Evolutionary conservation across 2,888 invertebrate species (phyloP), one percentile per base, ranked within the genome.

Genomic region (Nysson spinosus): DNA sequence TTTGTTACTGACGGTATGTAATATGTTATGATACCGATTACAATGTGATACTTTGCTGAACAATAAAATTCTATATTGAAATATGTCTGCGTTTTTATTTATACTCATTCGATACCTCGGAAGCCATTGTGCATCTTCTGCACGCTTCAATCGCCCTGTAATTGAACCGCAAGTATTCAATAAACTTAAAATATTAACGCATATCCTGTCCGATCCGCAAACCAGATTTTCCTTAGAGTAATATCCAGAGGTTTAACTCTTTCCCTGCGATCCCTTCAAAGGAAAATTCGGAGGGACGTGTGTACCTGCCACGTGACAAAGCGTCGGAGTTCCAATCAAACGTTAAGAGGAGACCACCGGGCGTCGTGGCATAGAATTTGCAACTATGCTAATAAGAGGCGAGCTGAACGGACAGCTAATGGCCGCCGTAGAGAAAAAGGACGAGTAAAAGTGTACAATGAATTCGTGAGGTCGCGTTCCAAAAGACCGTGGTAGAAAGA

Each of bases 401-500:
- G 77, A 75, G 68, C 67, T 77, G 65, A 75, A 74, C 72, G 77
- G 65, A 73, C 65, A 67, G 63, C 69, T 61, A 67, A 71, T 69
- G 71, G 75, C 58, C 42, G 74, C 65, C 63, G 62, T n/a, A 64
- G 64, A 75, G 74, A 58, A 65, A 66, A 70, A 71, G 57, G 72
- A 74, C 64, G 77, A 66, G 79, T 73, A 68, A 77, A 75, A 82
- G 79, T 73, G 82, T 73, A 78, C 75, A 81, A 75, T 78, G 75
- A 83, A 82, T 79, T 81, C 78, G 83, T 78, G 82, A 82, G 80
- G 77, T 75, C 79, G 80, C 69, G 77, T 61, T 62, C 70, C 58
- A 57, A 50, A 49, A 34, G 65, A 43, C 24, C 64, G 72, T 46
- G 43, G 62, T 24, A 49, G 47, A 51, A 54, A 49, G 50, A 68